Conservation (phyloP, 2,888 invertebrate species). For the Caenorhabditis sp. region DNA sequence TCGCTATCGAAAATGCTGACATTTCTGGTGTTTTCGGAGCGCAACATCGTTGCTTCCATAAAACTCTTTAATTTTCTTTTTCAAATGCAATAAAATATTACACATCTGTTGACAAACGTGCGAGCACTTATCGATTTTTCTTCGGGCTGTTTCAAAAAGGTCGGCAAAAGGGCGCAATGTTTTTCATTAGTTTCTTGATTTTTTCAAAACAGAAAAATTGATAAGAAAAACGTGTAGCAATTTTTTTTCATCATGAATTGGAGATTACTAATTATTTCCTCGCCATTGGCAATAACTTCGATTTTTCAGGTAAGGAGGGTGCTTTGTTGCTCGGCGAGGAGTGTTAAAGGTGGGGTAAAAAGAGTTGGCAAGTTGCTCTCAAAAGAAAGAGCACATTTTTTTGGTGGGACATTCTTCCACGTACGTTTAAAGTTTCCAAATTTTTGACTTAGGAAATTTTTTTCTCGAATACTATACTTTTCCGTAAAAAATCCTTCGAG, state of each 20-base stretch:
- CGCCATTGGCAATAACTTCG: slow-evolving; percentile 27
- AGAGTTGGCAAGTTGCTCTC: too few species aligned
- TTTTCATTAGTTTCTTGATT: neutral
- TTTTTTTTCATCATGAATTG: too few species aligned
- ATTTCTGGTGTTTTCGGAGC: slow-evolving; percentile 29
- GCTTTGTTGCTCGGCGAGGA: too few species aligned
- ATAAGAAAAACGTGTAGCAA: too few species aligned
- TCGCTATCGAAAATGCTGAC: slow-evolving; percentile 25
- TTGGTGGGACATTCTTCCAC: too few species aligned
- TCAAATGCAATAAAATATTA: neutral
- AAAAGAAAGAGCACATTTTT: too few species aligned
- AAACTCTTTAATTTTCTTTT: neutral
- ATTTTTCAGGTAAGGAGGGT: slow-evolving; percentile 38
- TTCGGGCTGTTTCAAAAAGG: neutral
- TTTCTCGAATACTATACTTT: too few species aligned
- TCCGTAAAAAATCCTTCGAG: too few species aligned
- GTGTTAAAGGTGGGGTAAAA: too few species aligned
- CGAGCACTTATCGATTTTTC: neutral
- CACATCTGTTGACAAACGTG: neutral
- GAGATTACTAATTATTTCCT: slow-evolving; percentile 22
- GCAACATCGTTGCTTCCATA: slow-evolving; percentile 31
- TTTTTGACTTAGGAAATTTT: too few species aligned
- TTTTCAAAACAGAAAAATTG: neutral
- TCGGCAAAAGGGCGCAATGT: neutral
- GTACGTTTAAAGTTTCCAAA: too few species aligned